Evolutionary conservation across 2,888 invertebrate genomes (phyloP).

Genomic region (Halocaridina rubra): DNA sequence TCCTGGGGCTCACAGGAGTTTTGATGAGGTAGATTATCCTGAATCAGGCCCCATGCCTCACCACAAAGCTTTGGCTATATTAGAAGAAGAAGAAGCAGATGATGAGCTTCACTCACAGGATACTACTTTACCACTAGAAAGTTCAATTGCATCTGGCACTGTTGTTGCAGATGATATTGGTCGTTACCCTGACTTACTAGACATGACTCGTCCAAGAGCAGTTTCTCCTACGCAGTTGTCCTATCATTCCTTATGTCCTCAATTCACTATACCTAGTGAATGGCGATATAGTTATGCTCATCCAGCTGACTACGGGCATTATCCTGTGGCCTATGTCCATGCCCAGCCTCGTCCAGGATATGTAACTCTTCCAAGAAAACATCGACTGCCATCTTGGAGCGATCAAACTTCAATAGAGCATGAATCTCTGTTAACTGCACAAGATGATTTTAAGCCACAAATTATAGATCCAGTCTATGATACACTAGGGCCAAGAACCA

Average conservation of each 20-base stretch:
- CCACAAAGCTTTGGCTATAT: constrained; percentile 42
- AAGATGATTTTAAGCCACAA: constrained; percentile 63
- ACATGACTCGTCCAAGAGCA: constrained; percentile 48
- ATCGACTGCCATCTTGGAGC: constrained; percentile 67
- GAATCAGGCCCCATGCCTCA: constrained; percentile 67
- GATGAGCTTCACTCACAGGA: constrained; percentile 36
- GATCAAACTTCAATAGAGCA: constrained; percentile 48
- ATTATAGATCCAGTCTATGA: constrained; percentile 81
- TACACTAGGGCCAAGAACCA: constrained; percentile 90
- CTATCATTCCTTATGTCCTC: constrained; percentile 48
- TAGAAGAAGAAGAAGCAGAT: constrained; percentile 58
- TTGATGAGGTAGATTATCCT: constrained; percentile 61
- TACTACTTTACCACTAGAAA: constrained; percentile 37
- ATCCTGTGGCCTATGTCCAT: constrained; percentile 19
- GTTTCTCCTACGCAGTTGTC: constrained; percentile 58
- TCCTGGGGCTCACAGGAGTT: constrained; percentile 54
- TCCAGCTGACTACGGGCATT: constrained; percentile 23
- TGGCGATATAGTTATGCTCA: constrained; percentile 55
- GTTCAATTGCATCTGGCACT: neutral
- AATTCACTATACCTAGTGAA: constrained; percentile 26
- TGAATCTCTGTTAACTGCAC: constrained; percentile 69
- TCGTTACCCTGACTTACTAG: constrained; percentile 54
- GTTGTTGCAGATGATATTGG: constrained; percentile 9
- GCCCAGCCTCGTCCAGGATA: constrained; percentile 64
- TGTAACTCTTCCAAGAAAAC: constrained; percentile 65